phyloP scores from a whole-genome alignment of 2,113 vertebrate genomes.

The Baryphthengus martii region DNA sequence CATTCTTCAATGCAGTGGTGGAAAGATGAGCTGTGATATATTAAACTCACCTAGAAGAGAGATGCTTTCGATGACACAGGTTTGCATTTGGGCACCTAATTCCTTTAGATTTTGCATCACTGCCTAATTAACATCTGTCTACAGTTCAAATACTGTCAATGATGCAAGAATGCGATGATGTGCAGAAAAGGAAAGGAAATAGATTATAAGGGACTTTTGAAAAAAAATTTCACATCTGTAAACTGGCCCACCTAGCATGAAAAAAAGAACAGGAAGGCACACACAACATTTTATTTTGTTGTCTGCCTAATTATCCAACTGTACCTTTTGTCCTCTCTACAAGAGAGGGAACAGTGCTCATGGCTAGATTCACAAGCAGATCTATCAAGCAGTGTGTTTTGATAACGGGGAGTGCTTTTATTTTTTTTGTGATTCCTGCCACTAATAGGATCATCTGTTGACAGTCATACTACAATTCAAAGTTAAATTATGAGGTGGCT shows the following conservation, averaged over 20 bases:
- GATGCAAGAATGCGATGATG: background rate
- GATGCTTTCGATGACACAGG: background rate
- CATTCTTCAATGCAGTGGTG: background rate
- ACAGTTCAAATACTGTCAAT: background rate
- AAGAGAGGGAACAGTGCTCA: background rate
- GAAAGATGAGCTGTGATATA: background rate
- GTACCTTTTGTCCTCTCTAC: background rate
- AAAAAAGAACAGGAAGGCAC: background rate
- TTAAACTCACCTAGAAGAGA: background rate
- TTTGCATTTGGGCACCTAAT: background rate
- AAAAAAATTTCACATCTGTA: background rate
- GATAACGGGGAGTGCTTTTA: background rate
- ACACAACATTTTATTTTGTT: constrained; percentile 18
- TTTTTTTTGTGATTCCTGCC: background rate
- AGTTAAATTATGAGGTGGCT: background rate
- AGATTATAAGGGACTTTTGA: background rate
- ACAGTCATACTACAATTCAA: background rate
- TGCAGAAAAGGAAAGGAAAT: background rate
- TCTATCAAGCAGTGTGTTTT: background rate
- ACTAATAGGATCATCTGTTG: background rate
- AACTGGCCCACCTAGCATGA: background rate
- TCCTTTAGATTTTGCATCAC: background rate
- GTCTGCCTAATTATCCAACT: constrained; percentile 7
- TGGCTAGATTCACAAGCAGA: background rate
- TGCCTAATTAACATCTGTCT: background rate